Base-by-base conservation (phyloP, 1,140 invertebrate genomes). In the Sesamia nonagrioides region DNA sequence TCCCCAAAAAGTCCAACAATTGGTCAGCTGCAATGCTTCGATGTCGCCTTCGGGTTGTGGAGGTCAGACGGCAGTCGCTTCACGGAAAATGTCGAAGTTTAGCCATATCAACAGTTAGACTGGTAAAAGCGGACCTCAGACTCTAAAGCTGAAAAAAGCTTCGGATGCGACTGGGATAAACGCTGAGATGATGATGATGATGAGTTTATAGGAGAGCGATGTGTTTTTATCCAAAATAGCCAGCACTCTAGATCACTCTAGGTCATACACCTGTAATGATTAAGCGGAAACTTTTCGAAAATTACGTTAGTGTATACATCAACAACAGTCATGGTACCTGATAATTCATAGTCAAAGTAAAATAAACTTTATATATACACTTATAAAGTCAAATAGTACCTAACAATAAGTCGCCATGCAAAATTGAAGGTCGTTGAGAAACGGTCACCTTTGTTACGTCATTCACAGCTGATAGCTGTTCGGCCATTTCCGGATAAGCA, bases 371-470 rank as follows among this genome's bases (percentile, higher is more conserved):
- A 76, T n/a, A n/a, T 4, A 18, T 6, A 18, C 27, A 5, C 5
- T 1, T 2, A 48, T 76, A 76, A 50, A 33, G 60, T 76, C 21
- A 5, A 9, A 21, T 7, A 18, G 18, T n/a, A n/a, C n/a, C n/a
- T n/a, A 15, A 2, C 63, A 27, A 11, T 9, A 15, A 54, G 11
- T 45, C n/a, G 50, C 37, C 0, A 45, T 54, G 77, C 21, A 35
- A 18, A 48, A 78, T 56, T 21, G 50, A 85, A 86, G 82, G 84
- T 82, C 83, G 69, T 45, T 48, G 42, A 11, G 37, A 52, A n/a
- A 18, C 82, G 82, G 85, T 84, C 84, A 85, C 85, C 87, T 86
- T 84, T 42, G 48, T 84, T 78, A 81, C 83, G 83, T 84, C 86
- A 86, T 33, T 61, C 52, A 76, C 84, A 87, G 86, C 82, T 87